Percentiles rank a stretch among this genome's conserved stretches.
phyloP scores from a whole-genome alignment of 1,140 invertebrate species.

The Coelopa frigida region DNA sequence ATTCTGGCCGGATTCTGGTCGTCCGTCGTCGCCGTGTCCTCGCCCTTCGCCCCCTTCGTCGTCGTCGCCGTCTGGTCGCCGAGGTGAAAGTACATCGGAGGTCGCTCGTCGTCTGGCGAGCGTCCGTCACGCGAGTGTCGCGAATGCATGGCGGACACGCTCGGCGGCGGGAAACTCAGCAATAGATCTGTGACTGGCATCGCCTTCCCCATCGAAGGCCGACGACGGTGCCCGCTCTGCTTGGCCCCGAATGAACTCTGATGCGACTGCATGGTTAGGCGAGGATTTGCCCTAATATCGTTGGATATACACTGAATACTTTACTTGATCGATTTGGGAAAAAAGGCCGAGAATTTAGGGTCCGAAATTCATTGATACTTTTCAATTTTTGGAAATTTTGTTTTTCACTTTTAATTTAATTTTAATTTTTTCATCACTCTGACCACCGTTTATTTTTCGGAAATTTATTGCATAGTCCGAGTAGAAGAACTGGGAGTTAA shows the following conservation, averaged over 20 bases:
- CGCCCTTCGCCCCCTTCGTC: no score
- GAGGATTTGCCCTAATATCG: no score
- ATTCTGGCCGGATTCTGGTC: not conserved
- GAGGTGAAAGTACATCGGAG: constrained; percentile 25
- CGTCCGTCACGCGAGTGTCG: constrained; percentile 8
- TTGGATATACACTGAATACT: not conserved
- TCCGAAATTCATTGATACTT: no score
- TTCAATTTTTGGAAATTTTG: no score
- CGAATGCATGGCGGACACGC: constrained; percentile 7
- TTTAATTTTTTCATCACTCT: no score
- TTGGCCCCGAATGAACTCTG: constrained; percentile 14
- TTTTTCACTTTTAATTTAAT: no score
- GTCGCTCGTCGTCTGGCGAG: constrained; percentile 21
- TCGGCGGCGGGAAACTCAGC: constrained; percentile 21
- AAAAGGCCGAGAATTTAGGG: no score
- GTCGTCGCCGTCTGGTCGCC: no score
- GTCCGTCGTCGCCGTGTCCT: constrained; percentile 1
- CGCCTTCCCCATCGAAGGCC: constrained; percentile 36
- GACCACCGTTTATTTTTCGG: no score
- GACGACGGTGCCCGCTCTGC: constrained; percentile 31
- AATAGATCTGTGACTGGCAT: constrained; percentile 40
- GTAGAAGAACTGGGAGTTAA: no score
- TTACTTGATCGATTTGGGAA: no score
- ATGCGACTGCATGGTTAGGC: constrained; percentile 19
- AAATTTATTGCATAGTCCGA: no score